Evolutionary conservation across 2,113 vertebrate genomes (phyloP).

Genomic region (Aspiorhynchus laticeps): DNA sequence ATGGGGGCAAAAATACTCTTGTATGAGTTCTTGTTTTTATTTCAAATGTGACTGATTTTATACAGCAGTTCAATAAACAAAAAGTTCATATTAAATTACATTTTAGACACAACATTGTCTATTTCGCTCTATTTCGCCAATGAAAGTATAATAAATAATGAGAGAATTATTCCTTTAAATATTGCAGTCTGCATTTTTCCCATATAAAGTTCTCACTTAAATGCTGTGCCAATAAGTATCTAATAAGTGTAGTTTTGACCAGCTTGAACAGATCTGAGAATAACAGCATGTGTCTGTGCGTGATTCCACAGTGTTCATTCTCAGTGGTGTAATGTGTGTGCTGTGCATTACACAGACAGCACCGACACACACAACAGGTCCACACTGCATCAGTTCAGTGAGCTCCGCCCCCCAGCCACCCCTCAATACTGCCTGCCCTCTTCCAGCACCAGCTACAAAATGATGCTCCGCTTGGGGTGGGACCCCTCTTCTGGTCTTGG

Average conservation of each 20-base stretch:
- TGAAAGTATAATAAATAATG: no score
- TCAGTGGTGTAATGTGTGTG: conserved; percentile 73
- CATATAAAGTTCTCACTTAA: not conserved
- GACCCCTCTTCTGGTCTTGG: conserved; percentile 72
- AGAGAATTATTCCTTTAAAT: no score
- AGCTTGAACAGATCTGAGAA: not conserved
- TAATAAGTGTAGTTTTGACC: no score
- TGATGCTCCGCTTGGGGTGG: conserved; percentile 78
- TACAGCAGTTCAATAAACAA: no score
- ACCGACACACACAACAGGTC: conserved; percentile 71
- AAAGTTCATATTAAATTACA: no score
- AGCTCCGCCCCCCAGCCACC: conserved; percentile 60
- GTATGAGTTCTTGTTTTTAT: no score
- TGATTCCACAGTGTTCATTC: conserved; percentile 10
- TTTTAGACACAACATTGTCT: no score
- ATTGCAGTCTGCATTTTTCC: no score
- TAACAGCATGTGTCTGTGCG: not conserved
- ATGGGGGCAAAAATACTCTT: no score
- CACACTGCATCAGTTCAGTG: conserved; percentile 75
- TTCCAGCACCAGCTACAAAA: conserved; percentile 70
- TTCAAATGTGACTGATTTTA: no score
- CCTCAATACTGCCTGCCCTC: conserved; percentile 80
- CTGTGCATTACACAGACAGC: conserved; percentile 63
- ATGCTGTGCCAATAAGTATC: no score
- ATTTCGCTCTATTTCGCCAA: no score